Percentiles rank a stretch among this genome's conserved stretches.
Conservation (phyloP, 2,113 vertebrate genomes). For the Erpornis zantholeuca region DNA sequence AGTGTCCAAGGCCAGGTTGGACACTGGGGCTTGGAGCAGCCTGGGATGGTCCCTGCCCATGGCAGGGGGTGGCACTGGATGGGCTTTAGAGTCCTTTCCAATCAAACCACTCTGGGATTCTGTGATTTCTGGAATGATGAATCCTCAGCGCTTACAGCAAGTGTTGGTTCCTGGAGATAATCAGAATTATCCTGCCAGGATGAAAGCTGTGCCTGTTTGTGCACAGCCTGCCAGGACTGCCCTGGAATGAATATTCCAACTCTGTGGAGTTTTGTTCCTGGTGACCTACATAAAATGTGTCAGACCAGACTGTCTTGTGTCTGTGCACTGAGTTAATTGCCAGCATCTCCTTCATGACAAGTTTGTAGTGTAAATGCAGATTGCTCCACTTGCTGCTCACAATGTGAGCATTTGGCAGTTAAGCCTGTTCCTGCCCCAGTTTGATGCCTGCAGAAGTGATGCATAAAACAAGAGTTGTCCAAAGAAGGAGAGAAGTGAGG, state of each 20-base stretch:
- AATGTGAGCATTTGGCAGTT: background rate
- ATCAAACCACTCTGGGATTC: background rate
- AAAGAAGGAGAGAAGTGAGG: background rate
- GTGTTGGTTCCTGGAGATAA: background rate
- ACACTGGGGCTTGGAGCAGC: accelerated
- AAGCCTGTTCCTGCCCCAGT: background rate
- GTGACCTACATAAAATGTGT: background rate
- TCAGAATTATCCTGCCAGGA: background rate
- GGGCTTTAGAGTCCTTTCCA: background rate
- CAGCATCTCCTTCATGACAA: background rate
- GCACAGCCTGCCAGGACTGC: background rate
- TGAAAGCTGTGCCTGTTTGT: background rate
- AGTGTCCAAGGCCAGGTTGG: background rate
- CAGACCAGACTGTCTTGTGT: background rate
- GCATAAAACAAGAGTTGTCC: background rate
- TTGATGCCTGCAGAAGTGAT: background rate
- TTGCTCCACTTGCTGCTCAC: background rate
- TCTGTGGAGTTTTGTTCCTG: background rate
- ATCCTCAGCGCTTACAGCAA: background rate
- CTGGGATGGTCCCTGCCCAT: background rate
- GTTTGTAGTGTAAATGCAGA: background rate
- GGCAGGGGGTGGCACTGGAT: background rate
- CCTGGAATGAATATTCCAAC: background rate
- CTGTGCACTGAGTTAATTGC: background rate
- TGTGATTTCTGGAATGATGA: background rate